A percentile compares a stretch with the other conserved stretches of the same genome.
phyloP scores from a whole-genome alignment of 2,113 vertebrate genomes.

The Nestor notabilis region DNA sequence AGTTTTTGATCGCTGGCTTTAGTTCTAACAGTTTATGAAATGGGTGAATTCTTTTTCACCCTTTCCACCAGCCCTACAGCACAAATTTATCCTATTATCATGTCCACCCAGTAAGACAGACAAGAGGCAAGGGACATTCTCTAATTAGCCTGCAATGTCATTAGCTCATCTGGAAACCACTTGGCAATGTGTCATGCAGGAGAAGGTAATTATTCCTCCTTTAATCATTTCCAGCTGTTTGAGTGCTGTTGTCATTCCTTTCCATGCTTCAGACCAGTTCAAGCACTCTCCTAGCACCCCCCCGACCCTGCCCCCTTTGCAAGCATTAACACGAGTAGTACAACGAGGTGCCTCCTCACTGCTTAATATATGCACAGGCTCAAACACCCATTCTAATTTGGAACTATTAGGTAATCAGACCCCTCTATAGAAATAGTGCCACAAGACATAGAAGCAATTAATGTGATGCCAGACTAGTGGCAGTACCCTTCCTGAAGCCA shows the following conservation, averaged over 20 bases:
- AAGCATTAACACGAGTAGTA: not conserved
- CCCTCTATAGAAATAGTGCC: not conserved
- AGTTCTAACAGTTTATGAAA: not conserved
- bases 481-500: not conserved
- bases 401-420: not conserved
- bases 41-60: not conserved
- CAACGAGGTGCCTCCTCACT: not conserved
- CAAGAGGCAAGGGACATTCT: not conserved
- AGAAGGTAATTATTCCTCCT: not conserved
- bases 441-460: not conserved
- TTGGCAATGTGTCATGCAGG: not conserved
- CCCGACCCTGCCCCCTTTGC: not conserved
- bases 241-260: not conserved
- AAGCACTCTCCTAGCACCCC: not conserved
- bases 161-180: not conserved
- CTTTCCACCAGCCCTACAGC: not conserved
- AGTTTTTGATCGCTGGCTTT: not conserved
- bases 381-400: not conserved
- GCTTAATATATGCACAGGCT: not conserved
- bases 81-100: not conserved
- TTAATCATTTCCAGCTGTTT: not conserved
- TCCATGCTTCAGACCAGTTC: not conserved
- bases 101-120: not conserved
- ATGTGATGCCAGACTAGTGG: not conserved
- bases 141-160: not conserved